Conservation (phyloP, 1,140 invertebrate genomes). For the Ceratina australensis region DNA sequence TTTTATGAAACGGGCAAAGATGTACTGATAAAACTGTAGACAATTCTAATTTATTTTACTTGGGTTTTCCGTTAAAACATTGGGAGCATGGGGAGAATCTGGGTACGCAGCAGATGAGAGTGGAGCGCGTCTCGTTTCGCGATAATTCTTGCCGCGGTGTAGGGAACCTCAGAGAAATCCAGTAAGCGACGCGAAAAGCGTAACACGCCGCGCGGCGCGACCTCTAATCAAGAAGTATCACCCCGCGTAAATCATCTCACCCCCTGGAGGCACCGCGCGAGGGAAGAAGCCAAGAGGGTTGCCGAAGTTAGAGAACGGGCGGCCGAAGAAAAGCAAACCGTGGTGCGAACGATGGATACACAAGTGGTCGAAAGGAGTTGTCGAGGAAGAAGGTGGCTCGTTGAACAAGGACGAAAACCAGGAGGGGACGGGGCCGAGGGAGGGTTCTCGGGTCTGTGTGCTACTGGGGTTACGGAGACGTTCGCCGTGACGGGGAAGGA, state of each 20-base stretch:
- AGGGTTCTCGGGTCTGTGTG: conserved; percentile 1
- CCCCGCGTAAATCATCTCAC: conserved; percentile 43
- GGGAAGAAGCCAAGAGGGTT: conserved; percentile 6
- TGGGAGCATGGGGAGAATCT: background rate
- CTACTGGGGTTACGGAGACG: background rate
- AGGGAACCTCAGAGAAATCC: background rate
- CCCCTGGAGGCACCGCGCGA: background rate
- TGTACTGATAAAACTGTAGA: background rate
- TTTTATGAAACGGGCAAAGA: too few species aligned
- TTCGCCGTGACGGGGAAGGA: background rate
- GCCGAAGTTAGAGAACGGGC: conserved; percentile 30
- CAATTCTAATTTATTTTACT: background rate
- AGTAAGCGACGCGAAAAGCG: conserved; percentile 22
- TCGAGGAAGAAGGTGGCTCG: background rate
- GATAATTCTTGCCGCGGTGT: conserved; percentile 1
- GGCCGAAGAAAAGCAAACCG: conserved; percentile 36
- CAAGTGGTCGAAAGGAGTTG: conserved; percentile 17
- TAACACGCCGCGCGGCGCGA: conserved; percentile 24
- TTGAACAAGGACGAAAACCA: background rate
- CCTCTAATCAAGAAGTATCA: conserved; percentile 47
- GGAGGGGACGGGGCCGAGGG: background rate
- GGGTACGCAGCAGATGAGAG: too few species aligned
- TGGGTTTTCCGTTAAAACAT: background rate
- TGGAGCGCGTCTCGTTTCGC: background rate
- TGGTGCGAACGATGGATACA: conserved; percentile 38